A percentile compares a stretch with the other conserved stretches of the same genome.
phyloP scores from a whole-genome alignment of 2,113 vertebrate species.

The Hypanus sabinus region DNA sequence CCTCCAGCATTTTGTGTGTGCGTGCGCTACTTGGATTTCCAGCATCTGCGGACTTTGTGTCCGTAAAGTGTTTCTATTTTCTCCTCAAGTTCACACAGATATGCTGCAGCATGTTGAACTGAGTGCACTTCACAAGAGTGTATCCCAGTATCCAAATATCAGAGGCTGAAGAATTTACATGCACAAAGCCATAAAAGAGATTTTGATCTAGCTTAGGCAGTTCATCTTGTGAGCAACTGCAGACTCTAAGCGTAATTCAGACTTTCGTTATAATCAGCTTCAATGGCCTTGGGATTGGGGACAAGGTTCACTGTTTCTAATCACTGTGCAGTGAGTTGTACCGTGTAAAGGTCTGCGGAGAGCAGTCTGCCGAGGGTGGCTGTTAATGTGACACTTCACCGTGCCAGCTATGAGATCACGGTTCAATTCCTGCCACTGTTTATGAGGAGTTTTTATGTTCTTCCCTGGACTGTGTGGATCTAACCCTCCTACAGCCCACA shows the following conservation, averaged over 20 bases:
- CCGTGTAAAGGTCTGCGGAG: background rate
- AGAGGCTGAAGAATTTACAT: background rate
- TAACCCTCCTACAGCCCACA: too few relatives aligned
- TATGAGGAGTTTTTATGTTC: too few relatives aligned
- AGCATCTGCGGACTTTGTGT: too few relatives aligned
- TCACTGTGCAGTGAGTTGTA: background rate
- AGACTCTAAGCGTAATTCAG: background rate
- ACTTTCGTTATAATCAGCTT: background rate
- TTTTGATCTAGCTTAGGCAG: background rate
- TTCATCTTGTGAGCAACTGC: background rate
- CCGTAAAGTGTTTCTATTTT: background rate
- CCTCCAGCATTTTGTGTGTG: too few relatives aligned
- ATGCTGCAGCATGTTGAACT: background rate
- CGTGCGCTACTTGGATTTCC: too few relatives aligned
- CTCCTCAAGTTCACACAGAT: background rate
- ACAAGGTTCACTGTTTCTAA: background rate
- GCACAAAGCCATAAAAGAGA: background rate
- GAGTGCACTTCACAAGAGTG: background rate
- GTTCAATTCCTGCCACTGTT: too few relatives aligned
- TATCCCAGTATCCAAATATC: background rate
- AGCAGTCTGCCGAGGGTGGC: background rate
- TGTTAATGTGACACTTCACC: too few relatives aligned
- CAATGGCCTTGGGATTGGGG: background rate
- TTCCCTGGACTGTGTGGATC: too few relatives aligned
- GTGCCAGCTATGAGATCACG: too few relatives aligned